Evolutionary conservation across 2,113 vertebrate species (phyloP).

Genomic region (Bubalus kerabau): DNA sequence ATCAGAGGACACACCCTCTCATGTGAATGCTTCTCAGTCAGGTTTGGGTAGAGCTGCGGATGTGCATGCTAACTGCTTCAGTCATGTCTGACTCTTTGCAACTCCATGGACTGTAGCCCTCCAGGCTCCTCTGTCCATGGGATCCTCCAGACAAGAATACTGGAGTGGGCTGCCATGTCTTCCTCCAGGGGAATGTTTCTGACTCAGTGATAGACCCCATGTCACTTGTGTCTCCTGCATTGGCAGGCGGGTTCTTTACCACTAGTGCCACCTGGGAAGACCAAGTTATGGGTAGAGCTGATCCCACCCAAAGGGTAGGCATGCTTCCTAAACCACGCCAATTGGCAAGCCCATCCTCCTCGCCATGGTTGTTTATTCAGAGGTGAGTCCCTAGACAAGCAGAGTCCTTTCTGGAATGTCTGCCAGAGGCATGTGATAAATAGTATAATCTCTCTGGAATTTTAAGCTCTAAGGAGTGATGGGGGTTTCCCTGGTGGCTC

Average conservation of each 20-base stretch:
- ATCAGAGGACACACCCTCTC: accelerated
- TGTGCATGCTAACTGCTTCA: background rate
- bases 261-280: too few relatives aligned
- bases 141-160: too few relatives aligned
- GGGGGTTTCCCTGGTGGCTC: too few relatives aligned
- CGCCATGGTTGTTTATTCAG: background rate
- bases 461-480: background rate
- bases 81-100: background rate
- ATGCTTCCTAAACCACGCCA: background rate
- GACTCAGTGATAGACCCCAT: too few relatives aligned
- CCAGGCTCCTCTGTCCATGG: too few relatives aligned
- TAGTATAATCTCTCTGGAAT: background rate
- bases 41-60: background rate
- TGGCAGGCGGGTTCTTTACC: too few relatives aligned
- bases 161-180: too few relatives aligned
- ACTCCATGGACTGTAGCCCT: background rate
- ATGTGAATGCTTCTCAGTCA: background rate
- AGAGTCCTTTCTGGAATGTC: background rate
- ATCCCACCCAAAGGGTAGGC: background rate
- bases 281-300: background rate
- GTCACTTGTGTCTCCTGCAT: too few relatives aligned
- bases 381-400: background rate
- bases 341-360: background rate
- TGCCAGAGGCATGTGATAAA: background rate
- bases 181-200: too few relatives aligned